These are phyloP conservation scores for Sebastes trivittatus DNA, from an alignment of 2,797 vertebrate species.

Conservation along the genomic window DNA sequence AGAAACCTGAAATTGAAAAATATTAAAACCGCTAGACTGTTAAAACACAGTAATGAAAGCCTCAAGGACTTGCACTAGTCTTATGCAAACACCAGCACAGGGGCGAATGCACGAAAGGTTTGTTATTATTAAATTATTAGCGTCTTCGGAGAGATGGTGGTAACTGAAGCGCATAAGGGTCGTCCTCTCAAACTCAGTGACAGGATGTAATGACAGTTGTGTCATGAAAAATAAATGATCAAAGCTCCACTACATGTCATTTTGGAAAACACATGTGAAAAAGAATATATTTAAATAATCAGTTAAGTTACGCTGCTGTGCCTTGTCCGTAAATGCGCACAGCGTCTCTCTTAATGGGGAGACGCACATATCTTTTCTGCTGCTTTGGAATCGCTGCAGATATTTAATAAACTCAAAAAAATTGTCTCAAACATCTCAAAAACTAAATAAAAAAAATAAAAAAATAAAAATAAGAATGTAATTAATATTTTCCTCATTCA, in stretches of 20 bases:
- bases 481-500: neutral
- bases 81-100: constrained; percentile 36
- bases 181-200: neutral
- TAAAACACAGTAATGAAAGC: neutral
- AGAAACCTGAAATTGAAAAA: constrained; percentile 6
- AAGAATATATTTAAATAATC: neutral
- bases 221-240: neutral
- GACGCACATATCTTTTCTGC: neutral
- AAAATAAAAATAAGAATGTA: neutral
- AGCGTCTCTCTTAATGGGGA: neutral
- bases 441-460: neutral
- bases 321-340: too few species aligned
- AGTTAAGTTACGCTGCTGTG: neutral
- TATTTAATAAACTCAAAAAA: neutral
- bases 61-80: constrained; percentile 24
- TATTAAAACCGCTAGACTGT: neutral
- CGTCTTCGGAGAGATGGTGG: neutral
- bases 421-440: neutral
- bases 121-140: neutral
- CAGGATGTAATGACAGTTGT: neutral
- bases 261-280: neutral
- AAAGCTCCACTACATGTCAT: neutral
- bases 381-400: neutral
- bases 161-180: neutral
- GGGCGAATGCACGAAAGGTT: neutral